Evolutionary conservation across 2,888 invertebrate species (phyloP).

Genomic region (Pheosia tremula): DNA sequence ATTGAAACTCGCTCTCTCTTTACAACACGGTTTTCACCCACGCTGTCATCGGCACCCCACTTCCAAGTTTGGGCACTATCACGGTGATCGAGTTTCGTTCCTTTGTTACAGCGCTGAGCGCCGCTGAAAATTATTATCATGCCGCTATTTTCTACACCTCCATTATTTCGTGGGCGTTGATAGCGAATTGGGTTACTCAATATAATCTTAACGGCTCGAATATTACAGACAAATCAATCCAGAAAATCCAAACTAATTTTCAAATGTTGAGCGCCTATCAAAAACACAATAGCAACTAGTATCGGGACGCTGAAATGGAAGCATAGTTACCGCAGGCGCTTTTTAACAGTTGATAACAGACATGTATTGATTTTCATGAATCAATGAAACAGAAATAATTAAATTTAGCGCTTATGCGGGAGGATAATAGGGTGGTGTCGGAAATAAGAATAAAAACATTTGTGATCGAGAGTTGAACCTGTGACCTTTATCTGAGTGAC

Average conservation of each 20-base stretch:
- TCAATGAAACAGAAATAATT: too few relatives aligned
- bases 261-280: conserved; percentile 22
- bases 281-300: conserved; percentile 29
- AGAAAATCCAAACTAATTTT: not conserved
- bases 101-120: conserved; percentile 1
- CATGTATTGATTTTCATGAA: too few relatives aligned
- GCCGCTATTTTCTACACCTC: not conserved
- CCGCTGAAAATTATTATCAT: not conserved
- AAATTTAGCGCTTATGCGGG: too few relatives aligned
- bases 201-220: not conserved
- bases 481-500: too few relatives aligned
- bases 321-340: conserved; percentile 28
- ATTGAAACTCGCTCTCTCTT: too few relatives aligned
- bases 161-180: not conserved
- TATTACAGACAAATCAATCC: not conserved
- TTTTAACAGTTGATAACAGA: not conserved
- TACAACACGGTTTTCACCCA: not conserved
- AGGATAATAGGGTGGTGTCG: too few relatives aligned
- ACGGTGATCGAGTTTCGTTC: conserved; percentile 7
- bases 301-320: conserved; percentile 12
- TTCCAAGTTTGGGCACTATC: conserved; percentile 1
- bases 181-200: not conserved
- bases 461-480: too few relatives aligned
- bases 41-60: not conserved
- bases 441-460: too few relatives aligned